Base-by-base conservation (phyloP, 2,888 invertebrate species). In the Aproaerema taeniolella region DNA sequence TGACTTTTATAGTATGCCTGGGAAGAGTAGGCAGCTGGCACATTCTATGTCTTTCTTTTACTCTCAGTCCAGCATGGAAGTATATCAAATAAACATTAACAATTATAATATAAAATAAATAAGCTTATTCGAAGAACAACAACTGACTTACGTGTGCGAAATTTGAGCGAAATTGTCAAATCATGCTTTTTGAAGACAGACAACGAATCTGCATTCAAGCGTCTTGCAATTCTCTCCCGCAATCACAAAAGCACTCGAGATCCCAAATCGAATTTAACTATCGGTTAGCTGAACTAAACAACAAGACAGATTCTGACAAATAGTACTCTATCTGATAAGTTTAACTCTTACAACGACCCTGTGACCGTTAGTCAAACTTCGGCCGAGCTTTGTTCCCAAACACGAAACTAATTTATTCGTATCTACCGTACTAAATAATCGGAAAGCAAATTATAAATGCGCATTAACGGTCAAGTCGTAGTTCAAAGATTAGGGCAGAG, bases 391-490 rank as follows among this genome's bases (percentile, higher is more conserved):
- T 83, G 83, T 86, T 82, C 82, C 75, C 77, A 75, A 83, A 80
- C 82, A 78, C 69, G 75, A 82, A 81, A 81, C 75, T 86, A 83
- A 86, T 86, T 86, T 86, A 86, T 86, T 86, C 86, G 68, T 80
- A 78, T 73, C 73, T 67, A 63, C 64, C 65, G 66, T 71, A 80
- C 71, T 74, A 82, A 83, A 85, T 81, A 83, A 83, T 86, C 83
- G 86, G 81, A 79, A 67, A 78, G 70, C 72, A 77, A 86, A 86
- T 86, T 86, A 86, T 82, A 81, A 81, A 86, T 86, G 85, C 85
- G 81, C 82, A 79, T 76, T 83, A 86, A 85, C 86, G 86, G 86
- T 86, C 86, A 83, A 85, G 85, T 82, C 80, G 80, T 80, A 86
- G 86, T 86, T 86, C 83, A 86, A 83, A 86, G 86, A 85, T 85